Evolutionary conservation across 2,797 vertebrate species (phyloP).

Genomic region (Heterohyrax brucei): DNA sequence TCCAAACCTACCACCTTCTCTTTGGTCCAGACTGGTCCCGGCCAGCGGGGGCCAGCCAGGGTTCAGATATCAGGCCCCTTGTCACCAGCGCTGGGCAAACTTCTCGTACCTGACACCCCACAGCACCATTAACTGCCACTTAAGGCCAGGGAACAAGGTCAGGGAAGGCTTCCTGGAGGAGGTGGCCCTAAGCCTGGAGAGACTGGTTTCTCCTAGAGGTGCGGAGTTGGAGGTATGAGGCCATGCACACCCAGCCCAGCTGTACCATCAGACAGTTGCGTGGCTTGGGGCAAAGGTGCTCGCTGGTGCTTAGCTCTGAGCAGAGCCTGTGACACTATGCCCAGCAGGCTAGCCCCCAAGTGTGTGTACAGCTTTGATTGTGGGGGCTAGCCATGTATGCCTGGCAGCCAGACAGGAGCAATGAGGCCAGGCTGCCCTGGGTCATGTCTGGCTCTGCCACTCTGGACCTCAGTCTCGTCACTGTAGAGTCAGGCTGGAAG

Average conservation of each 20-base stretch:
- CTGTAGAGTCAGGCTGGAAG: background rate
- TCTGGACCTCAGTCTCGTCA: background rate
- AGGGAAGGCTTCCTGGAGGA: constrained; percentile 4
- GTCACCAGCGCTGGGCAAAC: background rate
- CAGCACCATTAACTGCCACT: background rate
- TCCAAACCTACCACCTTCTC: background rate
- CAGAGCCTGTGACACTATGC: background rate
- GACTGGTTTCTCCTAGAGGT: background rate
- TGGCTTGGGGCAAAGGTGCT: background rate
- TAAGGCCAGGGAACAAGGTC: background rate
- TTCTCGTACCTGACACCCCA: background rate
- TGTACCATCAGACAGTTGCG: background rate
- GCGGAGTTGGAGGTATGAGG: background rate
- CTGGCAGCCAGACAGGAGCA: background rate
- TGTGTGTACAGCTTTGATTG: background rate
- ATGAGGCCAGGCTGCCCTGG: background rate
- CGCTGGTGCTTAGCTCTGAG: background rate
- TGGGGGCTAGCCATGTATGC: background rate
- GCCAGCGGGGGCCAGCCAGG: background rate
- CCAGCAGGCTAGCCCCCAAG: background rate
- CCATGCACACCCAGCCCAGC: background rate
- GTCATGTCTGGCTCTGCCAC: background rate
- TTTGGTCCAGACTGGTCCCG: background rate
- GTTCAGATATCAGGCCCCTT: background rate
- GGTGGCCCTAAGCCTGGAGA: background rate